These are phyloP conservation scores for Thinocorus orbignyianus DNA, from an alignment of 2,113 vertebrate genomes.

Conservation along the genomic window DNA sequence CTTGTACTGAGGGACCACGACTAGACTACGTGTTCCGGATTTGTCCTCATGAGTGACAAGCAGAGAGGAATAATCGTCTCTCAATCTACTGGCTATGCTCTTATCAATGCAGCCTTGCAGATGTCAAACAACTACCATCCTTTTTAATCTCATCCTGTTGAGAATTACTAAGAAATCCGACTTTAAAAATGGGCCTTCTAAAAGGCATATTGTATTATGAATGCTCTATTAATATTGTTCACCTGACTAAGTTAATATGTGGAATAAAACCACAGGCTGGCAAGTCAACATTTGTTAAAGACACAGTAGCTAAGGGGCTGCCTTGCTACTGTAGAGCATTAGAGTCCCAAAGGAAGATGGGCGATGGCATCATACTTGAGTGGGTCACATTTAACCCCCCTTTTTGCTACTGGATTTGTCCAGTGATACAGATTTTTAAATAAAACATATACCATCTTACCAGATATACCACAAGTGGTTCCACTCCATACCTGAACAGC, in stretches of 20 bases:
- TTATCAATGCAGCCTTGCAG: not conserved
- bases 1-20: not conserved
- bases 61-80: not conserved
- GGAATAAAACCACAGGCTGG: not conserved
- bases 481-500: conserved; percentile 74
- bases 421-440: not conserved
- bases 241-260: not conserved
- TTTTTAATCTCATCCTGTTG: not conserved
- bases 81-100: not conserved
- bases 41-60: not conserved
- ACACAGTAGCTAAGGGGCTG: not conserved
- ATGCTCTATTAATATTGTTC: not conserved
- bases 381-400: not conserved
- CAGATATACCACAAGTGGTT: conserved; percentile 81
- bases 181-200: not conserved
- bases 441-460: conserved; percentile 57
- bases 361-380: not conserved
- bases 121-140: not conserved
- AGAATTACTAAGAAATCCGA: not conserved
- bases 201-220: not conserved
- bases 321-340: not conserved
- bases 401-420: not conserved
- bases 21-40: not conserved
- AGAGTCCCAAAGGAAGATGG: not conserved
- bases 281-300: not conserved